Conservation (phyloP, 2,113 vertebrate genomes). For the Motacilla alba region DNA sequence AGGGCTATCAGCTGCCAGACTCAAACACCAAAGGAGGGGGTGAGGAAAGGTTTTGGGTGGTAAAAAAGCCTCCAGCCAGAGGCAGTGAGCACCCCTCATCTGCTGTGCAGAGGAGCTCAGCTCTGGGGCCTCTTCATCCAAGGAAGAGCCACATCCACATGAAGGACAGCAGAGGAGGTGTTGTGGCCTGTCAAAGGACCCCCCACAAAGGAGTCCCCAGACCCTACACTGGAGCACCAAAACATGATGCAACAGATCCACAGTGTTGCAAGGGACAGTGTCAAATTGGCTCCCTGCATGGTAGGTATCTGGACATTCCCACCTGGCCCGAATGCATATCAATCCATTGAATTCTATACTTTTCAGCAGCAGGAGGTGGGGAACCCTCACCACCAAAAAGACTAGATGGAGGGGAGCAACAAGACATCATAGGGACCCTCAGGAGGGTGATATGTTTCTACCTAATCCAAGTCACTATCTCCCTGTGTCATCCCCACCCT, state of each 20-base stretch:
- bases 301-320: fast-evolving
- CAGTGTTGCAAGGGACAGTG: neutral
- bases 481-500: neutral
- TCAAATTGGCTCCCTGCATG: neutral
- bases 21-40: fast-evolving
- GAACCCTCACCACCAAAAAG: neutral
- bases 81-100: neutral
- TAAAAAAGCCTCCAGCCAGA: neutral
- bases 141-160: neutral
- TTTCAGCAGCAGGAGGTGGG: neutral
- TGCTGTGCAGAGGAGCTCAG: neutral
- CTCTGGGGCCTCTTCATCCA: neutral
- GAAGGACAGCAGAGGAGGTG: neutral
- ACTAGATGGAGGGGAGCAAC: neutral
- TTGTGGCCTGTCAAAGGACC: neutral
- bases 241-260: neutral
- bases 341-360: neutral
- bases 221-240: neutral
- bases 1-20: neutral
- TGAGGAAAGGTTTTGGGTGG: neutral
- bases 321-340: neutral
- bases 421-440: fast-evolving
- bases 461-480: neutral
- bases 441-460: neutral
- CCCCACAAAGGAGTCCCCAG: neutral